Evolutionary conservation across 2,797 vertebrate species (phyloP).

Genomic region (Xyrichtys novacula): DNA sequence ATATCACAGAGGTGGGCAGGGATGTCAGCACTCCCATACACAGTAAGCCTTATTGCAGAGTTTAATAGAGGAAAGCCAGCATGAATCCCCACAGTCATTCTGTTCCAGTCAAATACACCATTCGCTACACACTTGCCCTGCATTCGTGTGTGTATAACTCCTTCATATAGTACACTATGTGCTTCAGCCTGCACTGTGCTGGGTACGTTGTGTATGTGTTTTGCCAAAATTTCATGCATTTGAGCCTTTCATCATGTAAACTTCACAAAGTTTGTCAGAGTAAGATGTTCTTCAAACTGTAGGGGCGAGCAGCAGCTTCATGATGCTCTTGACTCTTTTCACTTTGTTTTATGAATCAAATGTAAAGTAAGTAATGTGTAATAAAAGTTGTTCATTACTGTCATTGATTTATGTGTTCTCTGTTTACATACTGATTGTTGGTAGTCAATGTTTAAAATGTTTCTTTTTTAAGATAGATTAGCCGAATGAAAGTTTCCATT

Average conservation of each 20-base stretch:
- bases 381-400: too few species aligned
- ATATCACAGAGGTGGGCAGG: conserved; percentile 81
- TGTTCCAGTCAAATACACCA: conserved; percentile 82
- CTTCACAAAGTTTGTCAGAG: too few species aligned
- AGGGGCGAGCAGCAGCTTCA: too few species aligned
- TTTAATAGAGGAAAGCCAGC: conserved; percentile 85
- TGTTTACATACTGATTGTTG: too few species aligned
- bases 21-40: conserved; percentile 82
- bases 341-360: too few species aligned
- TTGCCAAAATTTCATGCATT: conserved; percentile 30
- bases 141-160: conserved; percentile 56
- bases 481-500: too few species aligned
- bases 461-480: too few species aligned
- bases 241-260: conserved; percentile 13
- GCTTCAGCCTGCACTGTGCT: conserved; percentile 17
- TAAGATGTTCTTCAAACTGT: too few species aligned
- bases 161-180: conserved; percentile 53
- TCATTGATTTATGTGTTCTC: too few species aligned
- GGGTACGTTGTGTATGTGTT: conserved; percentile 29
- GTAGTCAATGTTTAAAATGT: too few species aligned
- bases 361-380: too few species aligned
- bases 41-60: conserved; percentile 80
- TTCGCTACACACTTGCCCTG: conserved; percentile 70
- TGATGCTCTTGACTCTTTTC: too few species aligned
- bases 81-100: conserved; percentile 85